A percentile compares a stretch with the other conserved stretches of the same genome.
phyloP scores from a whole-genome alignment of 2,888 invertebrate genomes.

The Onchidella celtica region DNA sequence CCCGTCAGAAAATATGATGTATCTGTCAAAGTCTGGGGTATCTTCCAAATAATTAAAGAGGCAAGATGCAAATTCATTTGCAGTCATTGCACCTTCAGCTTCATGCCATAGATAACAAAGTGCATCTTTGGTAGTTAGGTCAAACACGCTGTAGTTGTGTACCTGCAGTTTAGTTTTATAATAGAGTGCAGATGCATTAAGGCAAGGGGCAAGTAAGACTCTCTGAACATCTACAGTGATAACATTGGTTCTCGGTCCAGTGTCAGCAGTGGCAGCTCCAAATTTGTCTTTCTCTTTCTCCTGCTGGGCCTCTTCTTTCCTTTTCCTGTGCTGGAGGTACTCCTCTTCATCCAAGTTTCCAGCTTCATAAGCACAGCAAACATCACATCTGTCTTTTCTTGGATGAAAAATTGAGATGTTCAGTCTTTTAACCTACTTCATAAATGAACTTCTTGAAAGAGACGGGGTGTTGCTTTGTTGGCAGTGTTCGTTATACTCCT shows the following conservation, averaged over 20 bases:
- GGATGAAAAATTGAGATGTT: neutral
- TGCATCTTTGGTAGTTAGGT: too few relatives aligned
- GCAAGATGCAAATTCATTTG: too few relatives aligned
- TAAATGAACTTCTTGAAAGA: too few relatives aligned
- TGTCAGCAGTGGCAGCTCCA: neutral
- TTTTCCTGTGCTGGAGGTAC: neutral
- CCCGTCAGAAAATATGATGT: too few relatives aligned
- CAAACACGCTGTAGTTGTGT: too few relatives aligned
- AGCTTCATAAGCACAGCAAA: neutral
- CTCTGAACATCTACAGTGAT: neutral
- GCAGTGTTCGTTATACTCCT: too few relatives aligned
- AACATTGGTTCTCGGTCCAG: neutral
- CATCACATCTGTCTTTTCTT: neutral
- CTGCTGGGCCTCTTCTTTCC: neutral
- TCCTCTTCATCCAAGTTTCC: neutral
- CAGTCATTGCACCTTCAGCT: too few relatives aligned
- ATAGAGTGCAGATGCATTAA: neutral
- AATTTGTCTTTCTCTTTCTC: neutral
- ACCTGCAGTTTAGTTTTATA: too few relatives aligned
- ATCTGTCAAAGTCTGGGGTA: too few relatives aligned
- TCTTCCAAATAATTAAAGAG: too few relatives aligned
- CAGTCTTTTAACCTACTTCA: neutral
- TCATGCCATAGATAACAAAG: too few relatives aligned
- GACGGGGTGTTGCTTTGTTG: too few relatives aligned
- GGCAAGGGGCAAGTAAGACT: neutral